Base-by-base conservation (phyloP, 2,797 vertebrate species). In the Propithecus deckenii region DNA sequence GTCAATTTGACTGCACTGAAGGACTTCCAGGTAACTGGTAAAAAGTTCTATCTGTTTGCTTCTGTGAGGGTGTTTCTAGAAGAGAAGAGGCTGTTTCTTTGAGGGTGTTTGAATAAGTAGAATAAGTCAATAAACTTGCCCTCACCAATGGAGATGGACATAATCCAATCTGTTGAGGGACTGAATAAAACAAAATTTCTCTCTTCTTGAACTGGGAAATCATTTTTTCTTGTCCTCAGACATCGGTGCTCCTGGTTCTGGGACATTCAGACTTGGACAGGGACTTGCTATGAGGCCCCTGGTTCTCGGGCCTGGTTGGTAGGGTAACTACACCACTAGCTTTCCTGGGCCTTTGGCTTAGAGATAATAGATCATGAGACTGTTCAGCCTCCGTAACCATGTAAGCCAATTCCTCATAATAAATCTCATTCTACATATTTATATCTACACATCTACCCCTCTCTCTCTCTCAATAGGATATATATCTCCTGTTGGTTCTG, bases 241-340 rank as follows among this genome's bases (percentile, higher is more conserved):
- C 1, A 13, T 9, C 28, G 41, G 9, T 46, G 13, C 1, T 41
- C 8, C 11, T 69, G 15, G 17, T 38, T 71, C 9, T 15, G 30
- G 3, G 35, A 35, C 7, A 2, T 6, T 50, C 20, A 52, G 5
- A 57, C 14, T 52, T 63, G 4, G 13, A 43, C 4, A 46, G n/a
- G 17, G 2, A 14, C 6, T 38, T 12, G 17, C 30, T 1, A 38
- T 65, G 1, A 63, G 46, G 4, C 0, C 4, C 9, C 22, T 84
- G 11, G 4, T 41, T 35, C 41, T 72, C 15, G 6, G 14, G 22
- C 7, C 69, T 1, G 10, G 25, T 61, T 83, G 18, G 1, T 1
- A 46, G 30, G 20, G 3, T 43, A 63, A 14, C 15, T 52, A 41
- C 0, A 80, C 4, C 30, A 10, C 41, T 35, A 86, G 11, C 13